phyloP scores from a whole-genome alignment of 2,113 vertebrate species.

The Paedocypris sp. region DNA sequence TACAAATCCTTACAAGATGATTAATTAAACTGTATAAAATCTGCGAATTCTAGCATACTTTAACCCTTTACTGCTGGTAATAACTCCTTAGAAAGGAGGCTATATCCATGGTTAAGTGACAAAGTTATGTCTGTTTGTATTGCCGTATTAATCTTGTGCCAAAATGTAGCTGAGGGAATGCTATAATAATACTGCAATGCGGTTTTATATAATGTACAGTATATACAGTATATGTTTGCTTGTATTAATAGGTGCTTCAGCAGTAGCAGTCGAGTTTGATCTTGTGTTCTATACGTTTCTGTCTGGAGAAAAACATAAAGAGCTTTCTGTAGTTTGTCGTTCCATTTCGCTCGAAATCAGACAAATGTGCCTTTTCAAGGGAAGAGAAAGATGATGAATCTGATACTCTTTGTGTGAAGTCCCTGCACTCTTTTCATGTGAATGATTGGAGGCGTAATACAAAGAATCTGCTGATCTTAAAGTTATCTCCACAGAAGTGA shows the following conservation, averaged over 20 bases:
- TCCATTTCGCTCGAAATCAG: not conserved
- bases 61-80: not conserved
- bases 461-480: constrained; percentile 1
- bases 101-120: not conserved
- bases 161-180: not conserved
- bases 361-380: constrained; percentile 4
- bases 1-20: too few relatives aligned
- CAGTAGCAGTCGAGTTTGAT: not conserved
- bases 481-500: not conserved
- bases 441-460: not conserved
- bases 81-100: not conserved
- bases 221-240: too few relatives aligned
- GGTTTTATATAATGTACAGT: not conserved
- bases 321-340: constrained; percentile 1
- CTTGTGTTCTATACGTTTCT: not conserved
- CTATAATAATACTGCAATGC: not conserved
- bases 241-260: too few relatives aligned
- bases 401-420: not conserved
- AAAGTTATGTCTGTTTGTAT: not conserved
- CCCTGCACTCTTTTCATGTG: not conserved
- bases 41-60: not conserved
- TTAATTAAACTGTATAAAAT: not conserved
- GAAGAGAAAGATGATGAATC: not conserved
- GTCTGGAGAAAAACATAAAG: constrained; percentile 14
- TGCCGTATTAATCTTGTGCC: not conserved